Conservation (phyloP, 2,113 vertebrate genomes). For the Scomber japonicus region DNA sequence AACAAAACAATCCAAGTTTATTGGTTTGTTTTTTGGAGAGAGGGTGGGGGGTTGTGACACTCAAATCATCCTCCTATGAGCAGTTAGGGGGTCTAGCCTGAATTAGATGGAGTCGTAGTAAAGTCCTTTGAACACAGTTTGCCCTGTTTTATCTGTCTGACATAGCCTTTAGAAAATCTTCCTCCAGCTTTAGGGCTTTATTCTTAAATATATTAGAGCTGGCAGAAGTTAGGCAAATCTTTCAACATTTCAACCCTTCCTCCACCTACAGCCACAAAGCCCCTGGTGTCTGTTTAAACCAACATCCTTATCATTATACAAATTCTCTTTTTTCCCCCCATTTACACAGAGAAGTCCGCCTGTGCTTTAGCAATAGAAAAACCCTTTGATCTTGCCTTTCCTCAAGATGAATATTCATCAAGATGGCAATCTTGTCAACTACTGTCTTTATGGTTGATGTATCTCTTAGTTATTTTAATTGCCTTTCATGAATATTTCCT, state of each 20-base stretch:
- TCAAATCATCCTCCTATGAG: not conserved
- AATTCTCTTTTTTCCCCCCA: slow-evolving; percentile 23
- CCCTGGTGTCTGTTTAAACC: slow-evolving; percentile 50
- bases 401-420: slow-evolving; percentile 65
- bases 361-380: slow-evolving; percentile 27
- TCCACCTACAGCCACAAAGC: slow-evolving; percentile 28
- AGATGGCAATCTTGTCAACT: slow-evolving; percentile 61
- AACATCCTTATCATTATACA: slow-evolving; percentile 56
- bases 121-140: slow-evolving; percentile 10
- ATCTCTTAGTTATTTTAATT: slow-evolving; percentile 70
- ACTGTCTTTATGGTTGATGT: slow-evolving; percentile 59
- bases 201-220: slow-evolving; percentile 38
- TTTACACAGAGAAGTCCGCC: slow-evolving; percentile 20
- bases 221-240: slow-evolving; percentile 31
- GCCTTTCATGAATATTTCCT: slow-evolving; percentile 62
- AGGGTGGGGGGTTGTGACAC: not conserved
- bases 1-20: not conserved
- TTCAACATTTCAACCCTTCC: slow-evolving; percentile 20
- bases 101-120: not conserved
- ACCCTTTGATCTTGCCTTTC: slow-evolving; percentile 56
- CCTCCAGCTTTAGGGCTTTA: slow-evolving; percentile 30
- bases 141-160: slow-evolving; percentile 29
- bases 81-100: not conserved
- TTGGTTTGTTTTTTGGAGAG: not conserved
- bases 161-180: slow-evolving; percentile 14